Conservation (phyloP, 2,797 vertebrate species). For the Gobionotothen gibberifrons region DNA sequence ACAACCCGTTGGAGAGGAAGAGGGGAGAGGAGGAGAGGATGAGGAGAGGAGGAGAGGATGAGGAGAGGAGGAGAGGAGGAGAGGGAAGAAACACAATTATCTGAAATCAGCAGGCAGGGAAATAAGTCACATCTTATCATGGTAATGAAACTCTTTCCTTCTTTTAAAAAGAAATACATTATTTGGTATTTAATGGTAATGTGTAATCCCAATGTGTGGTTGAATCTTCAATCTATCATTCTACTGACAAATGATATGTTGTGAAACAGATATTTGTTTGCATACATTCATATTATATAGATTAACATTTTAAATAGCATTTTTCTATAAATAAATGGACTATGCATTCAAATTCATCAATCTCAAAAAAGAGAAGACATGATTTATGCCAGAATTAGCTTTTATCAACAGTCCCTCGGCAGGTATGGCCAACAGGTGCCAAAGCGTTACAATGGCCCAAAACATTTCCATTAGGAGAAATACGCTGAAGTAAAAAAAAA, state of each 20-base stretch:
- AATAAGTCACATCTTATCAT: not conserved
- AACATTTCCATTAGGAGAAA: no score
- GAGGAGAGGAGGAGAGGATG: not conserved
- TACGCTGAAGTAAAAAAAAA: no score
- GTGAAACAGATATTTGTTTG: not conserved
- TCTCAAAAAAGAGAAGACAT: no score
- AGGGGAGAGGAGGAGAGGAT: not conserved
- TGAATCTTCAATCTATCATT: not conserved
- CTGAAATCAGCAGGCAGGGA: slow-evolving; percentile 31
- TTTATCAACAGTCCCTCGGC: no score
- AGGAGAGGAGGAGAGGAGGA: no score
- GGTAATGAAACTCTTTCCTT: slow-evolving; percentile 4
- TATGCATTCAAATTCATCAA: no score
- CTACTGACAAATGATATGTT: not conserved
- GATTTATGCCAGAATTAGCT: no score
- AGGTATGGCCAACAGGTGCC: no score
- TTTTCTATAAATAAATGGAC: no score
- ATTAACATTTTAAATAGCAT: not conserved
- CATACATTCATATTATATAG: not conserved
- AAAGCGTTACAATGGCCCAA: no score
- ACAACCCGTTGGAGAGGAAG: slow-evolving; percentile 55
- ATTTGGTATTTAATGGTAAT: not conserved
- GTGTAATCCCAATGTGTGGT: slow-evolving; percentile 10
- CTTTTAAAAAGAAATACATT: not conserved
- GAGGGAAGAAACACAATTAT: slow-evolving; percentile 13